Conservation (phyloP, 2,888 invertebrate species). For the Philhelius pedissequus region DNA sequence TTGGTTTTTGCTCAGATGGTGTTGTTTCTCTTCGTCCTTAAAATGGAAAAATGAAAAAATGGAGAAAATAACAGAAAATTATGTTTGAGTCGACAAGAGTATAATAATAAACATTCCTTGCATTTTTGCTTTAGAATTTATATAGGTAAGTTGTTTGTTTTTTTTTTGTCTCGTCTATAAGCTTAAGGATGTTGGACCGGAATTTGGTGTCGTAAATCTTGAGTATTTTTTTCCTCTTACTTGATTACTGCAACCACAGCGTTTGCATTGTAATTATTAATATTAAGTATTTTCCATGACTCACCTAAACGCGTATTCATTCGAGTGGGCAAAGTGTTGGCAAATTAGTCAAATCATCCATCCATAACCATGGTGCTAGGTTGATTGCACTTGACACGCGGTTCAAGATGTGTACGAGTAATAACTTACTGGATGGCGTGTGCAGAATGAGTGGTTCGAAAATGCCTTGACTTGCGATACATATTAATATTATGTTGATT, state of each 20-base stretch:
- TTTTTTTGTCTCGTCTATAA: background rate
- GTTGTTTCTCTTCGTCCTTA: slow-evolving; percentile 3
- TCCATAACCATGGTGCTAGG: background rate
- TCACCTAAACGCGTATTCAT: slow-evolving; percentile 34
- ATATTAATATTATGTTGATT: slow-evolving; percentile 45
- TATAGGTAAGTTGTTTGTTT: background rate
- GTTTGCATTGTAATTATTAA: slow-evolving; percentile 59
- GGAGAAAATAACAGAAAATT: slow-evolving; percentile 41
- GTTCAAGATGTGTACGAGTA: background rate
- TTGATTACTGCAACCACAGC: slow-evolving; percentile 28
- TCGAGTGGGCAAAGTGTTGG: slow-evolving; percentile 48
- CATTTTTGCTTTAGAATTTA: background rate
- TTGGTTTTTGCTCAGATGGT: background rate
- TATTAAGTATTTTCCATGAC: slow-evolving; percentile 61
- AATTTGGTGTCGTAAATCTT: slow-evolving; percentile 38
- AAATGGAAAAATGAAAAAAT: slow-evolving; percentile 26
- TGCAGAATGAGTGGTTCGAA: background rate
- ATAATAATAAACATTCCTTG: slow-evolving; percentile 39
- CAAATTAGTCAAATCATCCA: slow-evolving; percentile 59
- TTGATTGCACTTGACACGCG: background rate
- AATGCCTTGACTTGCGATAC: background rate
- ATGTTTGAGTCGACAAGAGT: slow-evolving; percentile 20
- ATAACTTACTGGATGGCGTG: slow-evolving; percentile 43
- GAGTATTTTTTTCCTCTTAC: slow-evolving; percentile 6
- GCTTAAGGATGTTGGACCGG: background rate